Evolutionary conservation across 2,797 vertebrate genomes (phyloP).

Genomic region (Percopsis omiscomaycus): DNA sequence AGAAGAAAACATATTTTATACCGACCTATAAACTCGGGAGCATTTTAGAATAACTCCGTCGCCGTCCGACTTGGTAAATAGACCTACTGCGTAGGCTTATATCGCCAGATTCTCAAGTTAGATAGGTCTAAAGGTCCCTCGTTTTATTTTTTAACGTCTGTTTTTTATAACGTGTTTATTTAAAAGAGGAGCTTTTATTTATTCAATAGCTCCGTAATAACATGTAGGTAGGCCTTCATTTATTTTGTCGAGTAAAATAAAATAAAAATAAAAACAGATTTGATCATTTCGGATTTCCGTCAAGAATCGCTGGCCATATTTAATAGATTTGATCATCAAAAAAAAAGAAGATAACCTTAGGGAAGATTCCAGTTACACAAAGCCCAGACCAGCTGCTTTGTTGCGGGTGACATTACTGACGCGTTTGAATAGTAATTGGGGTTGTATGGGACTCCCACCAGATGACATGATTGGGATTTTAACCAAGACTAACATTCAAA

Average conservation of each 20-base stretch:
- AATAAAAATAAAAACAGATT: too few relatives aligned
- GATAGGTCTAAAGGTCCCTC: too few relatives aligned
- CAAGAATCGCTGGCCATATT: too few relatives aligned
- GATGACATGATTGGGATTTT: conserved; percentile 89
- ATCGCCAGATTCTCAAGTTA: conserved; percentile 71
- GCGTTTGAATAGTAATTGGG: conserved; percentile 89
- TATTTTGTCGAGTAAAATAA: not conserved
- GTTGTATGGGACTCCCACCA: conserved; percentile 96
- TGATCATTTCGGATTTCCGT: too few relatives aligned
- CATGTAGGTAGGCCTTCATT: not conserved
- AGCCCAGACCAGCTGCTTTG: conserved; percentile 83
- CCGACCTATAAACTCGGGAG: conserved; percentile 75
- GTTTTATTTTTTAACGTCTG: too few relatives aligned
- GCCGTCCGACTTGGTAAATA: conserved; percentile 62
- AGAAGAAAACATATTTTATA: conserved; percentile 80
- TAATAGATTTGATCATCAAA: too few relatives aligned
- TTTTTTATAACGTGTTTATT: too few relatives aligned
- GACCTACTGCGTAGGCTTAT: too few relatives aligned
- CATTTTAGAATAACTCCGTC: conserved; percentile 64
- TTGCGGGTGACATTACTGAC: conserved; percentile 92
- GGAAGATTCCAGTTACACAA: conserved; percentile 62
- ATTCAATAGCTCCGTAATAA: too few relatives aligned
- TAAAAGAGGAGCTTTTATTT: too few relatives aligned
- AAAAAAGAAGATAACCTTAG: conserved; percentile 19
- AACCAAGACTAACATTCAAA: conserved; percentile 84